These are phyloP conservation scores for Anaspis maculata DNA, from an alignment of 2,888 invertebrate species.

Conservation along the genomic window DNA sequence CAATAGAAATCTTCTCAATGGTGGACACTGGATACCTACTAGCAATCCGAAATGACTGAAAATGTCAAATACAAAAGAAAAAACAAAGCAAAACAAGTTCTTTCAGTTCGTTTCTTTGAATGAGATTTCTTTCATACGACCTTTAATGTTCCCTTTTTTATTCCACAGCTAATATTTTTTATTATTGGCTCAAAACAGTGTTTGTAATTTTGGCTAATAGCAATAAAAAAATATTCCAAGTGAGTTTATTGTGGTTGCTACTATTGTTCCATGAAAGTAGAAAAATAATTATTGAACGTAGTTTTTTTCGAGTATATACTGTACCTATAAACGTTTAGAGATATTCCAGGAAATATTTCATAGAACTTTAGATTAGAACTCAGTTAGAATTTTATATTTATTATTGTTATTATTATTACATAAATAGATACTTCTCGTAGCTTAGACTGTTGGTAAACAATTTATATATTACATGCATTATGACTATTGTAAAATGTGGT, in stretches of 20 bases:
- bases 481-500: constrained; percentile 29
- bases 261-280: constrained; percentile 28
- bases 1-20: too few relatives aligned
- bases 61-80: too few relatives aligned
- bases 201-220: constrained; percentile 27
- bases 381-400: constrained; percentile 9
- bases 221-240: constrained; percentile 27
- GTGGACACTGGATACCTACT: too few relatives aligned
- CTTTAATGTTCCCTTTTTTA: constrained; percentile 22
- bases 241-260: constrained; percentile 36
- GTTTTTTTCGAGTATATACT: constrained; percentile 10
- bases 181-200: constrained; percentile 28
- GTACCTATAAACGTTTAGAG: too few relatives aligned
- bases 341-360: too few relatives aligned
- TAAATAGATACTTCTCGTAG: constrained; percentile 20
- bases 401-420: constrained; percentile 2
- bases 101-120: too few relatives aligned
- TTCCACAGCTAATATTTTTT: constrained; percentile 30
- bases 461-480: constrained; percentile 29
- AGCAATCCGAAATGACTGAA: too few relatives aligned
- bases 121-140: constrained; percentile 7
- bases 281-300: constrained; percentile 27
- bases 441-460: constrained; percentile 19
- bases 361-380: constrained; percentile 12
- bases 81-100: too few relatives aligned